A percentile compares a stretch with the other conserved stretches of the same genome.
phyloP scores from a whole-genome alignment of 2,113 vertebrate genomes.

The Peromyscus californicus region DNA sequence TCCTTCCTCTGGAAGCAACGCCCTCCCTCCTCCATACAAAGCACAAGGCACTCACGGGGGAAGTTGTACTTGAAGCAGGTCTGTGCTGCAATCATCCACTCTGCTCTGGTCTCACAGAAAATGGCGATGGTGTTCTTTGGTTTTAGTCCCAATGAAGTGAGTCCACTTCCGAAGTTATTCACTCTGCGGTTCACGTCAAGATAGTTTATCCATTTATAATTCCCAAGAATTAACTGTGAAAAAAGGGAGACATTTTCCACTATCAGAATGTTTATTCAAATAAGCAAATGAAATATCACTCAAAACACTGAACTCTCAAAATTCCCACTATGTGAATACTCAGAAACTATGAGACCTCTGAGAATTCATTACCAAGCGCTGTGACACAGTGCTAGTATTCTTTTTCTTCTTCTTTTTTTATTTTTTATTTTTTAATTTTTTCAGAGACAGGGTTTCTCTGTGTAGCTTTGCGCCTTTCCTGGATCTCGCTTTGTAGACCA shows the following conservation, averaged over 20 bases:
- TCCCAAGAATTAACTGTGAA: constrained; percentile 94
- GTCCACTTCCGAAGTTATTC: constrained; percentile 91
- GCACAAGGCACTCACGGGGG: constrained; percentile 91
- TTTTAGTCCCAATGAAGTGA: constrained; percentile 92
- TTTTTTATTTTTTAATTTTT: no score
- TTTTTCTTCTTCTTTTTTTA: no score
- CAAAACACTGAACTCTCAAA: constrained; percentile 23
- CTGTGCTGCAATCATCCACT: constrained; percentile 97
- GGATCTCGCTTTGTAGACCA: no score
- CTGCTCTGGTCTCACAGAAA: constrained; percentile 97
- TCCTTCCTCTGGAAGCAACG: neutral
- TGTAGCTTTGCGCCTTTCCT: no score
- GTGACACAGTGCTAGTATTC: neutral
- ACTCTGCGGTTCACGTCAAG: constrained; percentile 90
- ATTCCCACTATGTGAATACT: neutral
- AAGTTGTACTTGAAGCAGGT: constrained; percentile 97
- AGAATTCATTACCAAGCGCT: constrained; percentile 24
- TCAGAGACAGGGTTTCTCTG: no score
- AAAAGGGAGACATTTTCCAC: constrained; percentile 30
- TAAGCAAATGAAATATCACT: constrained; percentile 56
- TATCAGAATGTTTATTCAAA: constrained; percentile 39
- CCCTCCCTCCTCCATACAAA: neutral
- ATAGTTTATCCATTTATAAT: constrained; percentile 95
- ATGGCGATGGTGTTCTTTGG: constrained; percentile 94
- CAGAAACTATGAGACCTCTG: constrained; percentile 7